phyloP scores from a whole-genome alignment of 2,113 vertebrate genomes.

The Cyprinodon brontotheroides region DNA sequence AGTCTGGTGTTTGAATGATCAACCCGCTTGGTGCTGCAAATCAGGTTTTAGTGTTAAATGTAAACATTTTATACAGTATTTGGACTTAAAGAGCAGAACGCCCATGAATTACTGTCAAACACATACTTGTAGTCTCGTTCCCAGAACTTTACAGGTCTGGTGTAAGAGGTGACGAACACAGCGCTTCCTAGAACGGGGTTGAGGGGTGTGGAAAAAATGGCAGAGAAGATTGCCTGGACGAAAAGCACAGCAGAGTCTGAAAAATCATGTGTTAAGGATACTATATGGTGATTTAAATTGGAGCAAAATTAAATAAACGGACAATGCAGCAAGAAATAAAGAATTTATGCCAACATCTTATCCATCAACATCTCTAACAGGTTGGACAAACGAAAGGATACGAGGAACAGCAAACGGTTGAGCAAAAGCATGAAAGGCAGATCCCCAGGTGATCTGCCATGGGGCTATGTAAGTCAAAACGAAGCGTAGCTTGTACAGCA shows the following conservation, averaged over 20 bases:
- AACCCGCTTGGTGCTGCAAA: constrained; percentile 87
- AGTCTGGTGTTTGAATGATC: constrained; percentile 92
- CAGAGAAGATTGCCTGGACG: constrained; percentile 88
- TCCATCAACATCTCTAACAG: not conserved
- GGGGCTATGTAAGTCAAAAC: constrained; percentile 93
- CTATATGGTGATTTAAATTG: not conserved
- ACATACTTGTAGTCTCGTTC: constrained; percentile 92
- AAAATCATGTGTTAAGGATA: constrained; percentile 62
- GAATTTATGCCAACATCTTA: not conserved
- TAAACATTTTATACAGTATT: not conserved
- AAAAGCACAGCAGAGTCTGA: constrained; percentile 92
- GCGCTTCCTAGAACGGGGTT: constrained; percentile 91
- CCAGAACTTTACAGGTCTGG: constrained; percentile 91
- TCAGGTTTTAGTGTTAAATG: constrained; percentile 1
- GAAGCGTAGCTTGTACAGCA: constrained; percentile 90
- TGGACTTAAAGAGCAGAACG: not conserved
- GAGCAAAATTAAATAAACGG: not conserved
- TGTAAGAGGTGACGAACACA: constrained; percentile 91
- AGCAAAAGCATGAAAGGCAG: constrained; percentile 91
- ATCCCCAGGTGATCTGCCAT: constrained; percentile 95
- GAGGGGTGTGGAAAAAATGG: constrained; percentile 88
- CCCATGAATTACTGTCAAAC: not conserved
- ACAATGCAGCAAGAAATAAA: not conserved
- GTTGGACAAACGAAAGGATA: constrained; percentile 76
- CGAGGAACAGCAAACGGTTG: constrained; percentile 93